Conservation (phyloP, 1,140 invertebrate species). For the Drosophila kepulauana region DNA sequence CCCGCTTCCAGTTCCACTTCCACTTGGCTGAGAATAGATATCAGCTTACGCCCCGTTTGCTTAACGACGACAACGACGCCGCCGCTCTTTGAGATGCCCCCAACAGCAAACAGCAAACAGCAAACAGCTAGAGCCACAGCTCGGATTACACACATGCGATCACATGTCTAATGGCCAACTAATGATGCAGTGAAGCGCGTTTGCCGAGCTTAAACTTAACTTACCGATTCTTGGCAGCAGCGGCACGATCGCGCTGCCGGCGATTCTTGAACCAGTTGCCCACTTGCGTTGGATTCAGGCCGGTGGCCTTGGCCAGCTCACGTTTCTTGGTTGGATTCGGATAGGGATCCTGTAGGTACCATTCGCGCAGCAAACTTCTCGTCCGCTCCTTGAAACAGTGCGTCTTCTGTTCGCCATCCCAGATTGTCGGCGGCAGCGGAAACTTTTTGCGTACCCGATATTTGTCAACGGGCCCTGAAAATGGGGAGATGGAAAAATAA, state of each 20-base stretch:
- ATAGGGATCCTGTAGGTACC: constrained; percentile 99
- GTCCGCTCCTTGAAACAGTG: constrained; percentile 99
- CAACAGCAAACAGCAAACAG: constrained; percentile 5
- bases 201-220: constrained; percentile 55
- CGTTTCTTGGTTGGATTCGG: constrained; percentile 99
- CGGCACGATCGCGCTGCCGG: constrained; percentile 98
- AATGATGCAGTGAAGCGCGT: constrained; percentile 40
- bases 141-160: constrained; percentile 49
- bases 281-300: constrained; percentile 99
- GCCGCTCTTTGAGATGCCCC: constrained; percentile 10
- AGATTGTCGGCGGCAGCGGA: constrained; percentile 98
- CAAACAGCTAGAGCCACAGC: constrained; percentile 23
- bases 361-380: constrained; percentile 96
- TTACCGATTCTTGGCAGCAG: constrained; percentile 99
- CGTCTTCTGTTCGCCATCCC: constrained; percentile 99
- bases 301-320: constrained; percentile 98
- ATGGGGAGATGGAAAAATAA: neutral
- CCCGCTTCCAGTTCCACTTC: constrained; percentile 46
- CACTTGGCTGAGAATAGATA: constrained; percentile 57
- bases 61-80: constrained; percentile 25
- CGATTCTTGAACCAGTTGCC: constrained; percentile 99
- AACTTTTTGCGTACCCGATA: constrained; percentile 99
- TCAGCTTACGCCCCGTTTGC: constrained; percentile 58
- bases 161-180: constrained; percentile 36
- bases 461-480: constrained; percentile 96